Percentiles rank a stretch among this genome's conserved stretches.
Evolutionary conservation across 2,888 invertebrate species (phyloP).

Genomic region (Leucozona laternaria): DNA sequence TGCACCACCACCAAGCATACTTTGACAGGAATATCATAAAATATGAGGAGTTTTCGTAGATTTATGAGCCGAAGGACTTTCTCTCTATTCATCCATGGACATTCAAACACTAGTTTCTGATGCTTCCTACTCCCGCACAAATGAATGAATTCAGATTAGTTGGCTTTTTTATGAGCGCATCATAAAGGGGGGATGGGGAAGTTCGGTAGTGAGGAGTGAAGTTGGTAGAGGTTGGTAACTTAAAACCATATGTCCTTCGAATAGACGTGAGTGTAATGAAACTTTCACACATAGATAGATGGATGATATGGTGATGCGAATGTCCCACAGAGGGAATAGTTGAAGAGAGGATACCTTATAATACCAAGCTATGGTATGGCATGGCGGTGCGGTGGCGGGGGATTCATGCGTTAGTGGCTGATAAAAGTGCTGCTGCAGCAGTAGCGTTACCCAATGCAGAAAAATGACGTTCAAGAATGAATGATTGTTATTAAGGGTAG

Average conservation of each 20-base stretch:
- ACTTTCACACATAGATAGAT: conserved; percentile 58
- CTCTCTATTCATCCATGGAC: conserved; percentile 33
- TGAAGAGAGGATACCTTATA: background rate
- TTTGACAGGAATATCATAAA: conserved; percentile 75
- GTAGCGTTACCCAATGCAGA: conserved; percentile 18
- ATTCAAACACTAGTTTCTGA: conserved; percentile 28
- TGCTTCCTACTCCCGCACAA: conserved; percentile 20
- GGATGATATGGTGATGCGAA: conserved; percentile 34
- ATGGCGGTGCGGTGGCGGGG: background rate
- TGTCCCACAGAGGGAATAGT: background rate
- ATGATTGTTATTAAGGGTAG: conserved; percentile 64
- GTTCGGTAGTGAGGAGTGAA: too few species aligned
- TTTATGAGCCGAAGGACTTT: conserved; percentile 68
- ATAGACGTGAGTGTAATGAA: conserved; percentile 68
- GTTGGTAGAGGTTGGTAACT: background rate
- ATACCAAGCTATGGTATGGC: background rate
- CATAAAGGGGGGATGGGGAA: background rate
- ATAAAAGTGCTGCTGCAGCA: conserved; percentile 61
- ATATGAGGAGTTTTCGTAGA: conserved; percentile 74
- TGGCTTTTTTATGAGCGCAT: conserved; percentile 25
- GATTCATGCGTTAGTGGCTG: conserved; percentile 61
- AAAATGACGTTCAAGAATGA: conserved; percentile 64
- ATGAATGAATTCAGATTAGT: conserved; percentile 75
- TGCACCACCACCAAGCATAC: conserved; percentile 1
- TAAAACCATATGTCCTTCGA: conserved; percentile 66